Percentiles rank a stretch among this genome's conserved stretches.
Evolutionary conservation across 1,140 invertebrate genomes (phyloP).

Genomic region (Eumaeus atala): DNA sequence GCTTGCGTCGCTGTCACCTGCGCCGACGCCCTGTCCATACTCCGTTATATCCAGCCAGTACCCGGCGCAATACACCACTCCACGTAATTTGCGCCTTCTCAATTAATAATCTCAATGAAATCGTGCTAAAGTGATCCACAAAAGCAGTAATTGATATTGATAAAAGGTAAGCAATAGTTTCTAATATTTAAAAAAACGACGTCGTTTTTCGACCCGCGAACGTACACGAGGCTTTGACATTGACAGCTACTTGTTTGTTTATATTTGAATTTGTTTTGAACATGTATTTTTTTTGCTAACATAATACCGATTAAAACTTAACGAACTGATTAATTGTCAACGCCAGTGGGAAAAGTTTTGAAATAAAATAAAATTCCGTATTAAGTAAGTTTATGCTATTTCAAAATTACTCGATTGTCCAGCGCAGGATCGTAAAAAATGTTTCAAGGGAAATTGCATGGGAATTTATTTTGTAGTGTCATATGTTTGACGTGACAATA

Average conservation of each 20-base stretch:
- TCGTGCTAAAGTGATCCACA: neutral
- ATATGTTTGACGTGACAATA: constrained; percentile 15
- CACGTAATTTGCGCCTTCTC: too few relatives aligned
- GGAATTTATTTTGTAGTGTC: constrained; percentile 22
- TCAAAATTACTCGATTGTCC: constrained; percentile 33
- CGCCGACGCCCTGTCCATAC: constrained; percentile 32
- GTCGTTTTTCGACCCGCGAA: constrained; percentile 16
- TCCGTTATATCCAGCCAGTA: constrained; percentile 42
- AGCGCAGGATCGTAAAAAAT: constrained; percentile 39
- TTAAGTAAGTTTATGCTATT: constrained; percentile 13
- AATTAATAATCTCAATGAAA: too few relatives aligned
- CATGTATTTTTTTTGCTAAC: constrained; percentile 13
- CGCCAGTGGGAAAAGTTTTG: too few relatives aligned
- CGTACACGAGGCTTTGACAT: constrained; percentile 38
- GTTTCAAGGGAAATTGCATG: constrained; percentile 9
- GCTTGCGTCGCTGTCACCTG: constrained; percentile 50
- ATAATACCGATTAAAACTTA: too few relatives aligned
- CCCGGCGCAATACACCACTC: constrained; percentile 31
- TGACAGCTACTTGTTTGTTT: constrained; percentile 55
- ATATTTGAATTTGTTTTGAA: constrained; percentile 35
- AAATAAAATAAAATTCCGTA: neutral
- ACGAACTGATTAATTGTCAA: too few relatives aligned
- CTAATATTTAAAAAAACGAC: constrained; percentile 12
- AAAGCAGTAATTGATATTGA: constrained; percentile 7
- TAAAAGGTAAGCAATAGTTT: neutral